Percentiles rank a stretch among this genome's conserved stretches.
phyloP scores from a whole-genome alignment of 2,113 vertebrate species.

The Pangasianodon gigas region DNA sequence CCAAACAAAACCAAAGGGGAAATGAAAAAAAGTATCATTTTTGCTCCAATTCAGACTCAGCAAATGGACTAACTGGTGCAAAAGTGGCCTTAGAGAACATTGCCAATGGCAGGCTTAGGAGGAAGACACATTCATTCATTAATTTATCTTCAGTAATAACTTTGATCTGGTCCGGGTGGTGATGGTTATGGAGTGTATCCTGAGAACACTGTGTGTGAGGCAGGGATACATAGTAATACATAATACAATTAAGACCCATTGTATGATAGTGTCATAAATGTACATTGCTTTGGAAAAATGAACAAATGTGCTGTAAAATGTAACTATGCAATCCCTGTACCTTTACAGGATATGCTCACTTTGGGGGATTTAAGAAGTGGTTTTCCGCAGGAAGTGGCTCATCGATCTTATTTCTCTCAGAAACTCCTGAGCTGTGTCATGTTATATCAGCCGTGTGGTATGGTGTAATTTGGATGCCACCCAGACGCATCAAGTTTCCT shows the following conservation, averaged over 20 bases:
- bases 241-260: neutral
- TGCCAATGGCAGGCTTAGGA: neutral
- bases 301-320: neutral
- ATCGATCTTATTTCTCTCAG: neutral
- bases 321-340: neutral
- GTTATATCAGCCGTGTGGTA: neutral
- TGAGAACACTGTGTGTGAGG: neutral
- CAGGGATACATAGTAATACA: neutral
- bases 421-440: neutral
- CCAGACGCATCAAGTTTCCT: slow-evolving; percentile 20
- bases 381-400: neutral
- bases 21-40: neutral
- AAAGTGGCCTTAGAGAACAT: neutral
- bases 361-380: neutral
- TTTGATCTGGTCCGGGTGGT: neutral
- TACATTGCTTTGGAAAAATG: no score
- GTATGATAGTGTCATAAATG: neutral
- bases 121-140: neutral
- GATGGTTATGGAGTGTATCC: neutral
- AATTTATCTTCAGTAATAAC: neutral
- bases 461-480: slow-evolving; percentile 7
- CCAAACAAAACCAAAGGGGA: slow-evolving; percentile 1
- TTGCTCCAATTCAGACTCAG: neutral
- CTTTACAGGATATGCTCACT: neutral
- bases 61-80: neutral